These are phyloP conservation scores for Stigmatopora argus DNA, from an alignment of 2,113 vertebrate species.

Conservation along the genomic window DNA sequence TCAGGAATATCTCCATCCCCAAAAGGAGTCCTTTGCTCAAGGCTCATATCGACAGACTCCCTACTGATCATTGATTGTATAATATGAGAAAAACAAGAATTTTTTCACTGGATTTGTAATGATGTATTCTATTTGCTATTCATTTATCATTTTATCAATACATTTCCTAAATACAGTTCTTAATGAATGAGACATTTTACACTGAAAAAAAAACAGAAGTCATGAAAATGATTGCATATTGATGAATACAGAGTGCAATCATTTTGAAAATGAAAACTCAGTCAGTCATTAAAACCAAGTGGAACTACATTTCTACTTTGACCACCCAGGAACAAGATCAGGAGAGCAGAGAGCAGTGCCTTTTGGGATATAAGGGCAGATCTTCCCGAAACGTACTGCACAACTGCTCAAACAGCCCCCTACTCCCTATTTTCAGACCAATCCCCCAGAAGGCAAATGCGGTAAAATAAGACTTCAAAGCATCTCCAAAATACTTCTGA, in stretches of 20 bases:
- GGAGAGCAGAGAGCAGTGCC: constrained; percentile 13
- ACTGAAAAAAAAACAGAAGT: not conserved
- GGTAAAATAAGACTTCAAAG: constrained; percentile 77
- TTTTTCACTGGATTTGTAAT: constrained; percentile 30
- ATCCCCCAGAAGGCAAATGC: constrained; percentile 59
- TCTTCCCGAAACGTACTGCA: constrained; percentile 46
- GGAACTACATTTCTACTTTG: constrained; percentile 17
- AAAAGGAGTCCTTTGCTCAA: constrained; percentile 27
- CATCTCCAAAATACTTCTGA: constrained; percentile 72
- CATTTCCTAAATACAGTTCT: not conserved
- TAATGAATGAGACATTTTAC: constrained; percentile 1
- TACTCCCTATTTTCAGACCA: constrained; percentile 41
- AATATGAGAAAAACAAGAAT: constrained; percentile 53
- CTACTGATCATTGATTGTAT: constrained; percentile 60
- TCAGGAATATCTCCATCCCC: constrained; percentile 35
- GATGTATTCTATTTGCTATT: constrained; percentile 5
- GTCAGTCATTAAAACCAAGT: constrained; percentile 10
- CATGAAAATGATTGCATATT: not conserved
- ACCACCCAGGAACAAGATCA: constrained; percentile 40
- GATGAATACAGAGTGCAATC: constrained; percentile 12
- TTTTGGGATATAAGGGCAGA: constrained; percentile 51
- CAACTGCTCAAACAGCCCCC: constrained; percentile 2
- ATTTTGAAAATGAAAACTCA: constrained; percentile 9
- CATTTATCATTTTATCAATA: not conserved
- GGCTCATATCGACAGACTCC: constrained; percentile 54